Evolutionary conservation across 2,888 invertebrate species (phyloP).

Genomic region (Cremastinae sp.): DNA sequence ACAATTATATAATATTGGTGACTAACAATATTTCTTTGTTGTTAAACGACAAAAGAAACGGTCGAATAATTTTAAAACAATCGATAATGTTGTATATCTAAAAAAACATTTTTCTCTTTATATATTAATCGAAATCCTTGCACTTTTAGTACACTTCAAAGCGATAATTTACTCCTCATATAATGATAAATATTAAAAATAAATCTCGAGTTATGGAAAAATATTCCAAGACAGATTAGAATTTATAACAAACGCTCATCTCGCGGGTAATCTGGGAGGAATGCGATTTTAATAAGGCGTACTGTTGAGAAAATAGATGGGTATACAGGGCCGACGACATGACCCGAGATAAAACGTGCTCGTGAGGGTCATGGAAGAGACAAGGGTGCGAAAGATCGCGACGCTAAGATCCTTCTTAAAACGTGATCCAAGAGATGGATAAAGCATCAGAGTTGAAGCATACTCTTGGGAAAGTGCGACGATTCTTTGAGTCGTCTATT

Average conservation of each 20-base stretch:
- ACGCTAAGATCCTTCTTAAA: slow-evolving; percentile 1
- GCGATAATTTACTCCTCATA: no score
- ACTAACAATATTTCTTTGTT: no score
- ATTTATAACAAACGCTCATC: neutral
- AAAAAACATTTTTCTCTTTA: no score
- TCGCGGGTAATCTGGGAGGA: slow-evolving; percentile 44
- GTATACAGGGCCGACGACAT: slow-evolving; percentile 42
- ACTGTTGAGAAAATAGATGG: slow-evolving; percentile 12
- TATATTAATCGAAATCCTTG: no score
- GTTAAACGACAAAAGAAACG: no score
- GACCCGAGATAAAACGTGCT: slow-evolving; percentile 15
- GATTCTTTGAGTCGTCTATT: slow-evolving; percentile 45
- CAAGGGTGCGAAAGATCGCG: slow-evolving; percentile 1
- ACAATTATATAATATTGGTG: no score
- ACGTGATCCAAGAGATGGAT: slow-evolving; percentile 11
- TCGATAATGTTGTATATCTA: no score
- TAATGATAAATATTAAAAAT: no score
- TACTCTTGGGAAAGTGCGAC: slow-evolving; percentile 1
- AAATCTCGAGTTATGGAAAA: neutral
- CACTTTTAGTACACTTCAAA: no score
- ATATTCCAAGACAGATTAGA: slow-evolving; percentile 21
- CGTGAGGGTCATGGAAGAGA: slow-evolving; percentile 12
- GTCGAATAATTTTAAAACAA: no score
- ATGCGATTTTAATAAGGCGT: slow-evolving; percentile 46
- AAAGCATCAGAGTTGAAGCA: slow-evolving; percentile 18